Percentiles rank a stretch among this genome's conserved stretches.
Conservation (phyloP, 2,888 invertebrate genomes). For the Synanthedon myopaeformis region DNA sequence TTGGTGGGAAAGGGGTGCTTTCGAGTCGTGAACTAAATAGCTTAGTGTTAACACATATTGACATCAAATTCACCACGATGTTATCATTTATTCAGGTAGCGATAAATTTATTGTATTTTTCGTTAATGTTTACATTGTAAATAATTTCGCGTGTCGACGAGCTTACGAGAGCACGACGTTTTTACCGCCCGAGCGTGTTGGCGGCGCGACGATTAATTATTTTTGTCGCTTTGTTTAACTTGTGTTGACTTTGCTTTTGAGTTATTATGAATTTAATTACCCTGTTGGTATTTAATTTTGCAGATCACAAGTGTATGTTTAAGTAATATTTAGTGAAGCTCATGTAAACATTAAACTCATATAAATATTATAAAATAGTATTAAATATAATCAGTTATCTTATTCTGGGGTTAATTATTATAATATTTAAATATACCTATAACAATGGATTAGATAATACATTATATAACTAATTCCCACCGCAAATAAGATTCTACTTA, state of each 20-base stretch:
- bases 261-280: conserved; percentile 60
- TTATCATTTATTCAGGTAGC: conserved; percentile 68
- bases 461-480: no score
- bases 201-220: conserved; percentile 37
- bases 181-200: conserved; percentile 35
- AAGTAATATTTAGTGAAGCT: no score
- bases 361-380: no score
- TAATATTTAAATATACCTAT: no score
- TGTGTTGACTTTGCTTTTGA: conserved; percentile 51
- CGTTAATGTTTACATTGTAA: conserved; percentile 29
- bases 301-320: no score
- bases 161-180: conserved; percentile 23
- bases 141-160: conserved; percentile 27
- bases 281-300: conserved; percentile 8
- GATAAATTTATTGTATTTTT: conserved; percentile 58
- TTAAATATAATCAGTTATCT: no score
- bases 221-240: conserved; percentile 57
- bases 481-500: no score
- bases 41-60: conserved; percentile 72
- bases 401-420: no score
- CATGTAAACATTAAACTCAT: conserved; percentile 7
- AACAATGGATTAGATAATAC: no score
- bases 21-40: conserved; percentile 69
- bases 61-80: conserved; percentile 70
- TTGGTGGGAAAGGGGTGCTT: conserved; percentile 41